phyloP scores from a whole-genome alignment of 2,888 invertebrate species.

The Watsonalla cultraria region DNA sequence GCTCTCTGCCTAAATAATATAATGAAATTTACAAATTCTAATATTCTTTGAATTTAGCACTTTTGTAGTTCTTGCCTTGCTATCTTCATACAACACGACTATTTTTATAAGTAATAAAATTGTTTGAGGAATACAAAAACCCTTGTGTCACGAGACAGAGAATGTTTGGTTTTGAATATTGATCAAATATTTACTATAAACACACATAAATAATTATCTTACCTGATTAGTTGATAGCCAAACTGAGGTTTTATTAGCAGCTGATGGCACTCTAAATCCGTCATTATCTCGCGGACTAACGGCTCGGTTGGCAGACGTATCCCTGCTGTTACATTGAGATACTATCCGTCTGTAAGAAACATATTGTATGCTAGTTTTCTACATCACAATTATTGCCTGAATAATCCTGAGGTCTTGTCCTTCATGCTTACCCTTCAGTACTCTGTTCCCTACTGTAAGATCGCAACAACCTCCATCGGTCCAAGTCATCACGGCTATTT shows the following conservation, averaged over 20 bases:
- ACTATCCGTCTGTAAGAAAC: conserved; percentile 57
- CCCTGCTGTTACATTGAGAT: conserved; percentile 71
- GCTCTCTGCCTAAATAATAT: no score
- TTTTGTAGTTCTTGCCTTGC: no score
- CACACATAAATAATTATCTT: no score
- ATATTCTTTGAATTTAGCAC: no score
- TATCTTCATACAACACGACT: no score
- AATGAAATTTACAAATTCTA: no score
- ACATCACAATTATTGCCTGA: background rate
- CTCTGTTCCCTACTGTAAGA: conserved; percentile 74
- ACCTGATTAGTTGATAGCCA: conserved; percentile 60
- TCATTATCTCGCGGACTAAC: conserved; percentile 64
- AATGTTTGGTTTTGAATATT: no score
- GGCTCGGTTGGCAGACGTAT: conserved; percentile 58
- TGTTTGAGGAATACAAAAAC: no score
- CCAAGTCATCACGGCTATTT: conserved; percentile 69
- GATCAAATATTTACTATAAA: no score
- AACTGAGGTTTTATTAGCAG: conserved; percentile 44
- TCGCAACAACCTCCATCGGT: conserved; percentile 67
- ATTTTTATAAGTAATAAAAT: no score
- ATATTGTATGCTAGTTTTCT: background rate
- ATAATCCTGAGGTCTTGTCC: background rate
- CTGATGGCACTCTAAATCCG: conserved; percentile 62
- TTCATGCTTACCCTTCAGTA: conserved; percentile 57
- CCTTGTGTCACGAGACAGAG: no score